Evolutionary conservation across 2,888 invertebrate species (phyloP).

Genomic region (Eilema sororculum): DNA sequence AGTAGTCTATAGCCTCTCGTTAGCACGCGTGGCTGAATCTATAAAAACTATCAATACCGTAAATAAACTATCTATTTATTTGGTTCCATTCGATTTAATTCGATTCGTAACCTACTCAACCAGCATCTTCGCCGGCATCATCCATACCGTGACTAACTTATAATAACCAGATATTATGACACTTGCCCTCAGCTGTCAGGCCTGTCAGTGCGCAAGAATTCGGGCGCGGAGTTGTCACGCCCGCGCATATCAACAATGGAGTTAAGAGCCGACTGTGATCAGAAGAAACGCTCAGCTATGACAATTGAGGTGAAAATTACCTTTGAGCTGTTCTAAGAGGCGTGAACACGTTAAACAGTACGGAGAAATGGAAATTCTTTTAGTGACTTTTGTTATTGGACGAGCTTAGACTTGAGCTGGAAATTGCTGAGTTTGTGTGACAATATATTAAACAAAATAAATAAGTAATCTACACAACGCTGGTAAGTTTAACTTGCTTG

Average conservation of each 20-base stretch:
- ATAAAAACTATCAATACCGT: background rate
- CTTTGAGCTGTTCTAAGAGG: constrained; percentile 19
- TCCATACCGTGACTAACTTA: constrained; percentile 28
- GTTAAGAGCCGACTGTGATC: constrained; percentile 42
- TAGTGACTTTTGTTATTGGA: background rate
- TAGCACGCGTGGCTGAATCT: too few species aligned
- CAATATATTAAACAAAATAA: too few species aligned
- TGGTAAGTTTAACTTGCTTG: too few species aligned
- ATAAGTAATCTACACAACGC: too few species aligned
- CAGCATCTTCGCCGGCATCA: background rate
- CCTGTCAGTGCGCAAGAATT: constrained; percentile 68
- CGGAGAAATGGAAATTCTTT: background rate
- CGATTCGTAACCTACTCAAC: background rate
- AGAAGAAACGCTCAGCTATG: constrained; percentile 38
- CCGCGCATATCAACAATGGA: too few species aligned
- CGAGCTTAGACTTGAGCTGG: background rate
- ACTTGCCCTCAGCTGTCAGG: constrained; percentile 56
- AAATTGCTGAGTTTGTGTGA: background rate
- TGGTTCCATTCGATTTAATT: background rate
- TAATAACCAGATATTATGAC: constrained; percentile 40
- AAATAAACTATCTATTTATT: background rate
- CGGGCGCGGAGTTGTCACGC: constrained; percentile 65
- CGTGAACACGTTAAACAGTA: constrained; percentile 9
- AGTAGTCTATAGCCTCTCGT: too few species aligned
- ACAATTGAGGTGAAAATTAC: constrained; percentile 31